phyloP scores from a whole-genome alignment of 1,140 invertebrate species.

The Augochlora pura region DNA sequence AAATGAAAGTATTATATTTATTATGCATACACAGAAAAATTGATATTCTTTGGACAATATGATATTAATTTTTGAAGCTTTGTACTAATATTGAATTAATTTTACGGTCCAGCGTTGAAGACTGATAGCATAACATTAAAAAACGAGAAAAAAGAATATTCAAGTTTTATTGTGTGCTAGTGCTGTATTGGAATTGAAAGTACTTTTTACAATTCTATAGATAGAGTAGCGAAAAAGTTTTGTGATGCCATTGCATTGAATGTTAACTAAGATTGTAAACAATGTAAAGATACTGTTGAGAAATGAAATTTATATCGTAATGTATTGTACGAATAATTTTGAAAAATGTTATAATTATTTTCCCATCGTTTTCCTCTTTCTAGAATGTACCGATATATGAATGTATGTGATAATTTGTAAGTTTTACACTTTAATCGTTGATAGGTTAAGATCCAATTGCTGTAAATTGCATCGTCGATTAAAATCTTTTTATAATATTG shows the following conservation, averaged over 20 bases:
- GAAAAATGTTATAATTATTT: background rate
- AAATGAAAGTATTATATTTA: conserved; percentile 24
- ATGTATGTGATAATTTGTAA: background rate
- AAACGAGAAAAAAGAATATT: background rate
- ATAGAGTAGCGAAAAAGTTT: background rate
- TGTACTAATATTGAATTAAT: conserved; percentile 2
- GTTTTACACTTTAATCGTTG: background rate
- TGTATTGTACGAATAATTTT: no score
- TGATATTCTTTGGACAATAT: background rate
- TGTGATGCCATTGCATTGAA: conserved; percentile 13
- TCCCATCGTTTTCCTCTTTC: background rate
- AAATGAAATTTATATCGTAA: no score
- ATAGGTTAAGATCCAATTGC: background rate
- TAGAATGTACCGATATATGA: background rate
- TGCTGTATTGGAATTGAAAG: background rate
- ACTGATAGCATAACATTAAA: conserved; percentile 17
- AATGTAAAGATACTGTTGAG: background rate
- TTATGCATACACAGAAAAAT: background rate
- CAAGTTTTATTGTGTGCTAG: background rate
- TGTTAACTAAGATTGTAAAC: background rate
- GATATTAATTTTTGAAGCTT: background rate
- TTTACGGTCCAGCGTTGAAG: conserved; percentile 7
- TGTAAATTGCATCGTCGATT: background rate
- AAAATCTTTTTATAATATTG: background rate
- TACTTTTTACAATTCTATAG: background rate